A percentile compares a stretch with the other conserved stretches of the same genome.
Conservation (phyloP, 2,113 vertebrate genomes). For the Todiramphus saurophagus region DNA sequence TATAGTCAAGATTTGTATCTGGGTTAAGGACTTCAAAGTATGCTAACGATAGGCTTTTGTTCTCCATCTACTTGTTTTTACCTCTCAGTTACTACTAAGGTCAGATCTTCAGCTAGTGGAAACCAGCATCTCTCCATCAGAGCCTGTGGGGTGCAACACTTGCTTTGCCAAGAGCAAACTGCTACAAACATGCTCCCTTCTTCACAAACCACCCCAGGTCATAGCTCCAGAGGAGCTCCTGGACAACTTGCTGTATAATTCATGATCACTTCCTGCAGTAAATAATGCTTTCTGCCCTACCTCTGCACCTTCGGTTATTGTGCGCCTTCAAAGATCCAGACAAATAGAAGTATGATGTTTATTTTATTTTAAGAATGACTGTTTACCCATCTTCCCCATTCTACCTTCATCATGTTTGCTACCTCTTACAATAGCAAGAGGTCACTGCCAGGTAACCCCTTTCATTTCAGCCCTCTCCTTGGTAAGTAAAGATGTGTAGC, state of each 20-base stretch:
- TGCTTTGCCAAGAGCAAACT: background rate
- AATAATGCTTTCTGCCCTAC: background rate
- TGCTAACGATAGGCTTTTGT: background rate
- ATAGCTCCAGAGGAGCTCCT: background rate
- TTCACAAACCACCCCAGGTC: background rate
- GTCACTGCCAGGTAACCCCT: background rate
- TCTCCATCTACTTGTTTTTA: background rate
- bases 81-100: background rate
- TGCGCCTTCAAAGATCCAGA: background rate
- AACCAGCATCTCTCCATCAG: background rate
- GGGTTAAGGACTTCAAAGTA: background rate
- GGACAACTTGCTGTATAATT: background rate
- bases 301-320: fast-evolving
- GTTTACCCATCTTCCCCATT: background rate
- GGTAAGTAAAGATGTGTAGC: background rate
- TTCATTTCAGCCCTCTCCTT: background rate
- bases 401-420: background rate
- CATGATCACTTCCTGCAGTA: background rate
- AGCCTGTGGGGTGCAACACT: background rate
- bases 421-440: background rate
- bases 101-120: background rate
- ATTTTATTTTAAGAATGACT: background rate
- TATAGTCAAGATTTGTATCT: background rate
- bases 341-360: background rate
- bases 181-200: background rate